phyloP scores from a whole-genome alignment of 1,140 invertebrate genomes.

The Leptinotarsa defecta region DNA sequence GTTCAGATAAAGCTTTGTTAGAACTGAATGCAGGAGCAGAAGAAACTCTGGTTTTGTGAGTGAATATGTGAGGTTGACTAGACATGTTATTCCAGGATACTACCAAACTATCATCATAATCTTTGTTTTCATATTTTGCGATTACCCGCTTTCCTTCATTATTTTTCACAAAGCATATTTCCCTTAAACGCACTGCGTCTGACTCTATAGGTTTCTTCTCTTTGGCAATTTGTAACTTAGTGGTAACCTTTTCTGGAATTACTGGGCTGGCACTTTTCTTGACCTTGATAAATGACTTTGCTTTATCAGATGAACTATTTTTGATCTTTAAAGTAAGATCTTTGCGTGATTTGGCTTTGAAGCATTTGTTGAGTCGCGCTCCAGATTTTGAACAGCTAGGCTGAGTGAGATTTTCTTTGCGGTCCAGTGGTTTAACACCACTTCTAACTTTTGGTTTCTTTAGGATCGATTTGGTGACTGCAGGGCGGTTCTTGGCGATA shows the following conservation, averaged over 20 bases:
- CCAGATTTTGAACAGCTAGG: constrained; percentile 46
- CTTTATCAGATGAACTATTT: constrained; percentile 38
- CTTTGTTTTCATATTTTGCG: constrained; percentile 48
- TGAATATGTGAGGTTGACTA: constrained; percentile 45
- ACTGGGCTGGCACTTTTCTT: constrained; percentile 30
- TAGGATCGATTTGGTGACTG: constrained; percentile 36
- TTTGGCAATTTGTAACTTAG: constrained; percentile 19
- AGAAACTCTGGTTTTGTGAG: constrained; percentile 38
- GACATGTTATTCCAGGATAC: constrained; percentile 46
- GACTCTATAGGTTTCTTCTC: constrained; percentile 20
- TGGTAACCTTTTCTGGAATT: constrained; percentile 31
- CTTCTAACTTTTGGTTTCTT: constrained; percentile 40
- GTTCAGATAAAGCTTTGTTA: constrained; percentile 36
- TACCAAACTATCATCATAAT: constrained; percentile 46
- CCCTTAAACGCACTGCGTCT: constrained; percentile 41
- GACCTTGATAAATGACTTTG: constrained; percentile 15
- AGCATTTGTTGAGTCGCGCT: constrained; percentile 36
- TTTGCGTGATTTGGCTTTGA: constrained; percentile 41
- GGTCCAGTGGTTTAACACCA: constrained; percentile 42
- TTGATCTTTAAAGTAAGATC: constrained; percentile 41
- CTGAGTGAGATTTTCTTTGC: constrained; percentile 49
- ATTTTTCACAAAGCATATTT: constrained; percentile 52
- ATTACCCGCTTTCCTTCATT: constrained; percentile 48
- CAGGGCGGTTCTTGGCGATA: constrained; percentile 42
- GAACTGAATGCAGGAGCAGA: constrained; percentile 21